These are phyloP conservation scores for Smutsia gigantea DNA, from an alignment of 2,797 vertebrate species.

Conservation along the genomic window DNA sequence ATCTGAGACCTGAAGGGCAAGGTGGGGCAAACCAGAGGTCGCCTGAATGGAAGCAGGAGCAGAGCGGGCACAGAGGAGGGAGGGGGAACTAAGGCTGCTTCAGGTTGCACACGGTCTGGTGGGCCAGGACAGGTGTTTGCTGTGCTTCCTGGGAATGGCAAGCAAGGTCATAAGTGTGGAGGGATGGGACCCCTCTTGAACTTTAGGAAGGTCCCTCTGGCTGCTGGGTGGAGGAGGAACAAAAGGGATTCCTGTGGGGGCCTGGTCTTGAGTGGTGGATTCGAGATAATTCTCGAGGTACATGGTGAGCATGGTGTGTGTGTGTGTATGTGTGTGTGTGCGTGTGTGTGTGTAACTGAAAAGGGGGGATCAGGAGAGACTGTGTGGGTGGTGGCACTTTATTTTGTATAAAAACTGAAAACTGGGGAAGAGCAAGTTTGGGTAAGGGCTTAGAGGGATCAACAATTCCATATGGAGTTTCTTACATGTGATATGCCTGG, in stretches of 20 bases:
- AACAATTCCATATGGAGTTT: background rate
- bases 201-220: background rate
- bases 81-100: background rate
- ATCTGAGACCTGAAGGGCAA: background rate
- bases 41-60: background rate
- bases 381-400: background rate
- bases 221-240: background rate
- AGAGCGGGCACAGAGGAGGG: background rate
- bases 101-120: background rate
- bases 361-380: background rate
- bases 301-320: background rate
- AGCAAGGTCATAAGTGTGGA: background rate
- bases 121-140: too few species aligned
- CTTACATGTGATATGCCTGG: background rate
- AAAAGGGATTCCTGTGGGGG: background rate
- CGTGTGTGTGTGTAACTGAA: background rate
- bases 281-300: background rate
- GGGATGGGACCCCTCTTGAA: background rate
- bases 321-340: background rate
- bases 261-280: background rate
- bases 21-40: background rate
- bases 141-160: background rate
- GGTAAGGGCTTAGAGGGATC: background rate
- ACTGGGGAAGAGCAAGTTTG: background rate
- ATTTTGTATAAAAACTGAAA: background rate